These are phyloP conservation scores for Zeugodacus cucurbitae DNA, from an alignment of 1,140 invertebrate species.

Conservation along the genomic window DNA sequence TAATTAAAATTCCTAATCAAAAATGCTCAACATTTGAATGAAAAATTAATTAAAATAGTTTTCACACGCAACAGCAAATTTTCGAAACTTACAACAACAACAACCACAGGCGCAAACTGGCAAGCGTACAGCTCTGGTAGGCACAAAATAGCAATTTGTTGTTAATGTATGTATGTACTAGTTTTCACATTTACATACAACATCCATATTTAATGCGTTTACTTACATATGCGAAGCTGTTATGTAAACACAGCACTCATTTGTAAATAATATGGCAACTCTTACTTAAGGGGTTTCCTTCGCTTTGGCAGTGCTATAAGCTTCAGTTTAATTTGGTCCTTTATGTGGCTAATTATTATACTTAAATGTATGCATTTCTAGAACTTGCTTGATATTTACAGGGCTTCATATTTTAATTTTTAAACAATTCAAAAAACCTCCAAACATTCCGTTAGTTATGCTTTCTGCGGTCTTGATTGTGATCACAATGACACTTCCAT, in stretches of 20 bases:
- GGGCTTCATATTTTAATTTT: background rate
- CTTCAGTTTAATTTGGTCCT: background rate
- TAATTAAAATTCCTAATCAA: conserved; percentile 66
- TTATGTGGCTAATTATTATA: background rate
- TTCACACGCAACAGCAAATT: conserved; percentile 33
- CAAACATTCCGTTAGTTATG: too few species aligned
- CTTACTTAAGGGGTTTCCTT: background rate
- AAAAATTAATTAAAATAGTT: conserved; percentile 65
- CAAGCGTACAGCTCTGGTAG: background rate
- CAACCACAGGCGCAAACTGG: background rate
- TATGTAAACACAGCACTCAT: background rate
- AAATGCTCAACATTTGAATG: conserved; percentile 62
- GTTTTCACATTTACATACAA: background rate
- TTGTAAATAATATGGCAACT: background rate
- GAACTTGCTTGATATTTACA: background rate
- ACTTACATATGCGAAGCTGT: background rate
- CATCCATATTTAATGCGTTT: background rate
- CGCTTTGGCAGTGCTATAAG: background rate
- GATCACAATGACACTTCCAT: too few species aligned
- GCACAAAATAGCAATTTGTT: background rate
- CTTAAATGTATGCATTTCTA: background rate
- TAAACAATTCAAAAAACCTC: too few species aligned
- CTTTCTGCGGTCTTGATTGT: too few species aligned
- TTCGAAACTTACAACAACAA: background rate
- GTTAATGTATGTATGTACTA: background rate